A percentile compares a stretch with the other conserved stretches of the same genome.
Conservation (phyloP, 2,888 invertebrate species). For the Brenthis daphne region DNA sequence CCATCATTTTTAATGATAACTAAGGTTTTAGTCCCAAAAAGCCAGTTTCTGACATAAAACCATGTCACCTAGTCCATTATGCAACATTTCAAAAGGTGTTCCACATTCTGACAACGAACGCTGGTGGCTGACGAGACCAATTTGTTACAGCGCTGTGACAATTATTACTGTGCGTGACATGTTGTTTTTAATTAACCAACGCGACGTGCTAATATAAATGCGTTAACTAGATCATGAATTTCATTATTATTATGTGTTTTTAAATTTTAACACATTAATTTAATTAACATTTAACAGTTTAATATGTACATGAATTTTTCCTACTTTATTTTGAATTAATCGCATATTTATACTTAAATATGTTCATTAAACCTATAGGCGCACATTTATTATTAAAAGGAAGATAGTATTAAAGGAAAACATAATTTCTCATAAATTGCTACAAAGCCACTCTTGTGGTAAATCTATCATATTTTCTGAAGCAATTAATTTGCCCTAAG, state of each 20-base stretch:
- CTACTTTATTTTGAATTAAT: too few species aligned
- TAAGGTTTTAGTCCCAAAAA: constrained; percentile 4
- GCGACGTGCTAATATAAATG: neutral
- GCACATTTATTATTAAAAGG: too few species aligned
- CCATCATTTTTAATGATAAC: constrained; percentile 14
- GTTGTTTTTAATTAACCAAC: constrained; percentile 10
- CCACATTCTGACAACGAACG: constrained; percentile 54
- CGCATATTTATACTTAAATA: too few species aligned
- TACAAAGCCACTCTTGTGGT: neutral
- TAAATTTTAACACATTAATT: too few species aligned
- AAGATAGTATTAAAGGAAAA: too few species aligned
- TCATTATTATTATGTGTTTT: neutral
- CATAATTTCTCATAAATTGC: neutral
- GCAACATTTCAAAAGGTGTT: constrained; percentile 30
- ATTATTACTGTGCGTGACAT: constrained; percentile 12
- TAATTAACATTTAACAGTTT: too few species aligned
- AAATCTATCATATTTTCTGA: neutral
- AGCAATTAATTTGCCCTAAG: constrained; percentile 14
- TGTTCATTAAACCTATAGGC: too few species aligned
- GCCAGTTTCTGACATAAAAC: constrained; percentile 13
- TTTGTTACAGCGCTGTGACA: constrained; percentile 34
- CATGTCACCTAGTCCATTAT: constrained; percentile 8
- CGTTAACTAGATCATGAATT: neutral
- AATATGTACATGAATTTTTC: too few species aligned
- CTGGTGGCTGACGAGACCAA: constrained; percentile 50